Conservation (phyloP, 1,140 invertebrate species). For the Pectinophora gossypiella region DNA sequence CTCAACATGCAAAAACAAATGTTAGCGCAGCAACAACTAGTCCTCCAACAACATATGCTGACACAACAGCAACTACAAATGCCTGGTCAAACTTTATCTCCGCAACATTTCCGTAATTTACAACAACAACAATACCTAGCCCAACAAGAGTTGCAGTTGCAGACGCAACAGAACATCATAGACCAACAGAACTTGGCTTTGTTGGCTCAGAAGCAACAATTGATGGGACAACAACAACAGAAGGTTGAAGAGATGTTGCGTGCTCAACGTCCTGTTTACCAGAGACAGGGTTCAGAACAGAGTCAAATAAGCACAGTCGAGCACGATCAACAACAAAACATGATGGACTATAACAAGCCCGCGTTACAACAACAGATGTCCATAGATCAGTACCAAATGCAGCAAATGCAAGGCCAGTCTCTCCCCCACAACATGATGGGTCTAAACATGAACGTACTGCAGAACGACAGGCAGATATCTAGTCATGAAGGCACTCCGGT, state of each 20-base stretch:
- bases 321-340: slow-evolving; percentile 50
- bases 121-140: slow-evolving; percentile 71
- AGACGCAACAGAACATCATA: slow-evolving; percentile 62
- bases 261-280: slow-evolving; percentile 59
- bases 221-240: slow-evolving; percentile 74
- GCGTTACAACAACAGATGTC: slow-evolving; percentile 53
- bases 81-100: slow-evolving; percentile 69
- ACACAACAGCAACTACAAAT: slow-evolving; percentile 61
- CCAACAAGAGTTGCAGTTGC: slow-evolving; percentile 67
- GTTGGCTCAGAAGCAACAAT: slow-evolving; percentile 69
- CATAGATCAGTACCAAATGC: slow-evolving; percentile 40
- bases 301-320: slow-evolving; percentile 57
- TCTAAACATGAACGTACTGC: slow-evolving; percentile 46
- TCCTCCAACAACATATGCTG: slow-evolving; percentile 64
- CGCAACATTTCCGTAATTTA: slow-evolving; percentile 67
- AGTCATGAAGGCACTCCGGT: slow-evolving; percentile 74
- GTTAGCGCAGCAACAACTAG: slow-evolving; percentile 64
- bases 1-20: slow-evolving; percentile 65
- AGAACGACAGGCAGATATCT: slow-evolving; percentile 68
- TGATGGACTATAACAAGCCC: slow-evolving; percentile 46
- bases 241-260: slow-evolving; percentile 60
- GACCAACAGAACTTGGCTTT: slow-evolving; percentile 63
- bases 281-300: slow-evolving; percentile 59
- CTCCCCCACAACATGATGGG: slow-evolving; percentile 54
- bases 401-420: slow-evolving; percentile 54